These are phyloP conservation scores for Erpetoichthys calabaricus DNA, from an alignment of 2,797 vertebrate genomes.

Conservation along the genomic window DNA sequence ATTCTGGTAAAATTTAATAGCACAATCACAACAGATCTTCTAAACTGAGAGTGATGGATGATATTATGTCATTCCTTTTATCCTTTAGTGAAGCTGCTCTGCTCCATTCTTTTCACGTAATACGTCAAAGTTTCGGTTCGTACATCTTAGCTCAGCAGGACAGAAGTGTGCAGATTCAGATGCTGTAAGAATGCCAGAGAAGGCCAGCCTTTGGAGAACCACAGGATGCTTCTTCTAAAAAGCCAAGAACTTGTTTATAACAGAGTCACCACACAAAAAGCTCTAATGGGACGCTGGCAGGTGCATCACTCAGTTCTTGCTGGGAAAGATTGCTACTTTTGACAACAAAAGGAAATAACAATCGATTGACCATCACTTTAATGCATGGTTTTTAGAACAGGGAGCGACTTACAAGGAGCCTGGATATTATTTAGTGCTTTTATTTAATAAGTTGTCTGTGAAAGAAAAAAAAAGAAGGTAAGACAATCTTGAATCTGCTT, in stretches of 20 bases:
- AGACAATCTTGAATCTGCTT: too few species aligned
- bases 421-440: neutral
- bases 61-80: too few species aligned
- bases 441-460: neutral
- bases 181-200: too few species aligned
- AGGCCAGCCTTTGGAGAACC: neutral
- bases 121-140: too few species aligned
- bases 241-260: neutral
- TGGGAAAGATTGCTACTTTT: neutral
- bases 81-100: too few species aligned
- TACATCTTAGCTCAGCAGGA: too few species aligned
- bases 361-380: neutral
- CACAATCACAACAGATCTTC: too few species aligned
- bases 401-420: neutral
- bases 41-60: too few species aligned
- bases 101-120: too few species aligned
- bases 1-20: too few species aligned
- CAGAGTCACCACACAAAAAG: neutral
- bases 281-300: neutral
- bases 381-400: neutral
- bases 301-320: neutral
- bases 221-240: neutral
- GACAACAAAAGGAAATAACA: slow-evolving; percentile 3
- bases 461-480: too few species aligned
- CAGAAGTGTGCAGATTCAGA: too few species aligned